Evolutionary conservation across 2,113 vertebrate species (phyloP), one percentile per base, ranked within the genome.

Genomic region (Lepidothrix coronata): DNA sequence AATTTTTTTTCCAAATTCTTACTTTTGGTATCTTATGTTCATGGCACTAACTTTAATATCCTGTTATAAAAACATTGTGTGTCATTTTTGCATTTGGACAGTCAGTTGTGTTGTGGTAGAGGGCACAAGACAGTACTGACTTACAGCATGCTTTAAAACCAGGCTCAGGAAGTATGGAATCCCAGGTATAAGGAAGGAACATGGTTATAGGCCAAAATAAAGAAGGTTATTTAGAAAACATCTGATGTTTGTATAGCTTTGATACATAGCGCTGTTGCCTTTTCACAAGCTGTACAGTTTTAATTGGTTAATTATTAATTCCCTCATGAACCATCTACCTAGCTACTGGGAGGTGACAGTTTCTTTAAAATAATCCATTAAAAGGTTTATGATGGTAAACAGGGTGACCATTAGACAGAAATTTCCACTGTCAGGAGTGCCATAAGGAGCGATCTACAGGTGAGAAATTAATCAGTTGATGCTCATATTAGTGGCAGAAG

Each of bases 401-500:
- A 11, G 11, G 6, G 12, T 43, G 27, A n/a, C 20, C 37, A 12
- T 48, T 68, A 78, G 62, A 15, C 28, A 78, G 21, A 81, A 21
- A 30, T 58, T 66, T 72, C 27, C 11, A 4, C 11, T 63, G 30
- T 58, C 10, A 7, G 39, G 23, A 15, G 14, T 9, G 8, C 18
- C 22, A 14, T 43, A 68, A 81, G 6, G 21, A 8, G 3, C 22
- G 33, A 63, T 46, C 12, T 35, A 8, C 41, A 49, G 31, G 27
- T 63, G 54, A 79, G 44, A 63, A 84, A n/a, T 2, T 0, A 55
- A 27, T 37, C 4, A 48, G 6, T 12, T 65, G 37, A 28, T 75
- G 48, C 9, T 88, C 0, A 0, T 5, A 2, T 48, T 49, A 33
- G 20, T 1, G 5, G 27, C 0, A 0, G 51, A 71, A 78, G 31